Base-by-base conservation (phyloP, 2,888 invertebrate genomes). In the Zaprionus lineosus region DNA sequence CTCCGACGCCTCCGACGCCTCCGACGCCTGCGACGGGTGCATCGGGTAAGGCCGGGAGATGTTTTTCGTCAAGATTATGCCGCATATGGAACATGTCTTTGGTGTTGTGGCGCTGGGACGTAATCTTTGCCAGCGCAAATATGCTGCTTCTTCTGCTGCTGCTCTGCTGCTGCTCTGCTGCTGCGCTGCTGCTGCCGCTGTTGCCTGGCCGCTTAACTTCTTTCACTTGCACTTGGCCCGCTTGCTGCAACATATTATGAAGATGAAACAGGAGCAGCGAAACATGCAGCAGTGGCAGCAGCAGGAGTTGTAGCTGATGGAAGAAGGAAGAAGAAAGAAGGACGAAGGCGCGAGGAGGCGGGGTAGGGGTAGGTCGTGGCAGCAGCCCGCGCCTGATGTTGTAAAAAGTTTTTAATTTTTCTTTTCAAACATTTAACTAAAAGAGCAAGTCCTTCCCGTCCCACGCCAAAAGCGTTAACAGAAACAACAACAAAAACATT, bases 391-490 rank as follows among this genome's bases (percentile, higher is more conserved):
- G 58, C 77, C 65, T 63, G 66, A 69, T 75, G 86, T 74, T 79
- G 84, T 85, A 73, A 76, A 83, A 85, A 79, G 84, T 85, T 85
- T 79, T 85, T 85, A 79, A 84, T 79, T 79, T 85, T 84, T 85
- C 84, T 79, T 79, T 79, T 84, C 81, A 84, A 85, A 79, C 84
- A 79, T 85, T 85, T 79, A 81, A 79, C 79, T 84, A 81, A 85
- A 85, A 85, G 78, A 81, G 77, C 77, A 85, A 84, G 65, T 58
- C 73, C 46, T 46, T 41, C 34, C 59, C n/a, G 43, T 46, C 67
- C 37, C 12, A 28, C 29, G 55, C 55, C 53, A 37, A 41, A 34
- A 63, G 62, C 53, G 41, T 41, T 46, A 33, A 31, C 26, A 39
- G 21, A 58, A 33, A 21, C 40, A 47, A 51, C 52, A 28, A 8